A percentile compares a stretch with the other conserved stretches of the same genome.
phyloP scores from a whole-genome alignment of 2,113 vertebrate species.

The Dasyprocta punctata region DNA sequence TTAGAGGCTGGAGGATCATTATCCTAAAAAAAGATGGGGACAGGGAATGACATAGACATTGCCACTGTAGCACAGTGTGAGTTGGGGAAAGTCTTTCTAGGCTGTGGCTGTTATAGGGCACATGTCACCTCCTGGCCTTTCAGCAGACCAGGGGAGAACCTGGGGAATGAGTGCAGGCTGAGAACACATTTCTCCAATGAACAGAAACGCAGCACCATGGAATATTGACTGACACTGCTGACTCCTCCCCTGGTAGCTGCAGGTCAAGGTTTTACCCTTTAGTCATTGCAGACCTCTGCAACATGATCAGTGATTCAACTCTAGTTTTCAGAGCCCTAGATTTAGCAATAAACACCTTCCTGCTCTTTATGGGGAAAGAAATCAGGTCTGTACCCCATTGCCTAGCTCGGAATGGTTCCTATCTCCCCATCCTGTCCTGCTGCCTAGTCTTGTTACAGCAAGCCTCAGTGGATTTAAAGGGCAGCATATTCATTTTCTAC shows the following conservation, averaged over 20 bases:
- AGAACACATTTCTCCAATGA: background rate
- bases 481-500: background rate
- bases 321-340: background rate
- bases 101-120: background rate
- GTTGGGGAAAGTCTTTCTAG: background rate
- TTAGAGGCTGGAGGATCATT: rapidly evolving
- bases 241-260: background rate
- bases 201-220: background rate
- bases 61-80: background rate
- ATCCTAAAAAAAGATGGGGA: background rate
- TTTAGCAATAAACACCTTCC: background rate
- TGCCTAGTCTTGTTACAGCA: background rate
- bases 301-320: background rate
- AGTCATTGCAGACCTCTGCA: background rate
- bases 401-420: background rate
- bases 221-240: background rate
- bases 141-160: background rate
- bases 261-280: background rate
- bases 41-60: background rate
- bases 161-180: background rate
- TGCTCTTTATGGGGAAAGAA: background rate
- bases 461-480: rapidly evolving
- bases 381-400: background rate
- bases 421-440: background rate
- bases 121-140: background rate